These are phyloP conservation scores for Volucella bombylans DNA, from an alignment of 2,888 invertebrate species.

Conservation along the genomic window DNA sequence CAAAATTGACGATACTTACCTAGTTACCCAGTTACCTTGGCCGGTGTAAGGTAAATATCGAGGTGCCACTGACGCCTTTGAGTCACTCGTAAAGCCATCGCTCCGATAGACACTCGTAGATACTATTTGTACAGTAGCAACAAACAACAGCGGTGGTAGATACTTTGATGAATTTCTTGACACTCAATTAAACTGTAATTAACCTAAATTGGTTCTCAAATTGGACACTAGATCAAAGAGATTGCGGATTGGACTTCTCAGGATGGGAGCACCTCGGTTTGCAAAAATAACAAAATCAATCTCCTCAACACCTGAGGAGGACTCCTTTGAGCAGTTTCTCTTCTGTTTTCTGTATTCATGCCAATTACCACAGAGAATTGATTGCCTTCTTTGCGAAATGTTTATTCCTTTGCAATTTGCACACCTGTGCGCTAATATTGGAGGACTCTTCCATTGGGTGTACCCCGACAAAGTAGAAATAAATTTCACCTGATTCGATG, in stretches of 20 bases:
- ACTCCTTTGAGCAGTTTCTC: too few species aligned
- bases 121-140: slow-evolving; percentile 10
- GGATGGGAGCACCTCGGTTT: too few species aligned
- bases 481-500: too few species aligned
- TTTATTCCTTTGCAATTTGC: slow-evolving; percentile 18
- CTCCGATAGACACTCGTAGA: slow-evolving; percentile 12
- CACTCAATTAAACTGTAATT: slow-evolving; percentile 71
- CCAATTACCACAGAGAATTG: too few species aligned
- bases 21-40: background rate
- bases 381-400: too few species aligned
- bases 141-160: slow-evolving; percentile 1
- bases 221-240: slow-evolving; percentile 52
- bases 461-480: too few species aligned
- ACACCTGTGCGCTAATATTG: background rate
- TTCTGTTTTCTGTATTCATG: too few species aligned
- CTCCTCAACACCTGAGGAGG: too few species aligned
- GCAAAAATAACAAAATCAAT: too few species aligned
- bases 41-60: background rate
- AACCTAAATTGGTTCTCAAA: slow-evolving; percentile 49
- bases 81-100: background rate
- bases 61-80: slow-evolving; percentile 20
- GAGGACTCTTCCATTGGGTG: too few species aligned
- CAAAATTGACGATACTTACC: slow-evolving; percentile 10
- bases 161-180: slow-evolving; percentile 65
- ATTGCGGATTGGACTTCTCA: background rate